A percentile compares a stretch with the other conserved stretches of the same genome.
Evolutionary conservation across 2,797 vertebrate species (phyloP).

Genomic region (Knipowitschia caucasica): DNA sequence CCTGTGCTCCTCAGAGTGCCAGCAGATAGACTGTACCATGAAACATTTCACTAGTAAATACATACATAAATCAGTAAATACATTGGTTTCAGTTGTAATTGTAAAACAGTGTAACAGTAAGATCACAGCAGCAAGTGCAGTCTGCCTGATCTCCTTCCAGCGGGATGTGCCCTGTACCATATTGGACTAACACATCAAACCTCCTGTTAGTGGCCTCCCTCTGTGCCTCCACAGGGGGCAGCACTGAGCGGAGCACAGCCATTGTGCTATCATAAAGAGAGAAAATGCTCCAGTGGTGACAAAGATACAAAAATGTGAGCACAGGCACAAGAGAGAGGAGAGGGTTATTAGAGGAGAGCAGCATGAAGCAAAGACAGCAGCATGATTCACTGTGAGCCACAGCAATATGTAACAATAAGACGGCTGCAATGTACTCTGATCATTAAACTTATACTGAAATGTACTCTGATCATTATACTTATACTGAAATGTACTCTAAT

Average conservation of each 20-base stretch:
- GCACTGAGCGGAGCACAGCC: constrained; percentile 22
- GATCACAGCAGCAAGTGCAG: constrained; percentile 56
- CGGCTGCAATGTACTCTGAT: constrained; percentile 16
- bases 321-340: constrained; percentile 15
- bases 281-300: constrained; percentile 31
- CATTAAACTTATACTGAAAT: not conserved
- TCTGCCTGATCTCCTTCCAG: constrained; percentile 38
- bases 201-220: constrained; percentile 33
- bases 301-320: constrained; percentile 52
- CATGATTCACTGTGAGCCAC: constrained; percentile 19
- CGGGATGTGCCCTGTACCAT: constrained; percentile 53
- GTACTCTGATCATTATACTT: too few species aligned
- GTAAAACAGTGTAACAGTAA: too few species aligned
- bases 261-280: constrained; percentile 35
- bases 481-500: too few species aligned
- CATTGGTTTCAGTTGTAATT: too few species aligned
- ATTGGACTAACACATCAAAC: constrained; percentile 67
- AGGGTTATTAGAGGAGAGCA: constrained; percentile 3
- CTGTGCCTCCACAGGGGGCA: constrained; percentile 20
- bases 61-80: too few species aligned
- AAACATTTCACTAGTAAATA: too few species aligned
- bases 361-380: constrained; percentile 23
- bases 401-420: constrained; percentile 1
- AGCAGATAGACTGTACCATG: too few species aligned
- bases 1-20: too few species aligned